Conservation (phyloP, 2,888 invertebrate species). For the Sarcophaga variegata region DNA sequence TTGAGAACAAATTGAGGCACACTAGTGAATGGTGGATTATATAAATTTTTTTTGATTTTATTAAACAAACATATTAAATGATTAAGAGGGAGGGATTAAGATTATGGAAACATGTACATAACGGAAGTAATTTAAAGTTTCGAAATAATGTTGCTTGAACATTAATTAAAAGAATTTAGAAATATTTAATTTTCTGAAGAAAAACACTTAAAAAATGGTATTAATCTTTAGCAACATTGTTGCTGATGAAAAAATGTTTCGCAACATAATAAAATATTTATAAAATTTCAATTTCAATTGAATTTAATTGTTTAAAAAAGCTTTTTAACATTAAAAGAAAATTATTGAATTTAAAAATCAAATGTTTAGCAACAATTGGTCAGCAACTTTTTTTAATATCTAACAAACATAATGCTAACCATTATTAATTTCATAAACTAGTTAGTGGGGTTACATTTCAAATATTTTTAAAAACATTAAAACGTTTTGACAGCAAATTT, state of each 20-base stretch:
- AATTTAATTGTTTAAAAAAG: too few relatives aligned
- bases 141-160: neutral
- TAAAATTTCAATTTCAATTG: neutral
- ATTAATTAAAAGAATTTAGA: neutral
- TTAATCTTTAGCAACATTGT: too few relatives aligned
- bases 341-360: too few relatives aligned
- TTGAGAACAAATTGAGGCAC: constrained; percentile 7
- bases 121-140: neutral
- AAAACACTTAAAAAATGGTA: neutral
- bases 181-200: neutral
- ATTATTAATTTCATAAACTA: too few relatives aligned
- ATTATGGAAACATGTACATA: neutral
- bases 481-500: neutral
- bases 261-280: neutral
- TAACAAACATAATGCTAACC: too few relatives aligned
- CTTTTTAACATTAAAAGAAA: too few relatives aligned
- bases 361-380: too few relatives aligned
- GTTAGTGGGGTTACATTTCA: accelerated
- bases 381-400: too few relatives aligned
- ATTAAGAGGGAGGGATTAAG: neutral
- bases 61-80: constrained; percentile 13
- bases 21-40: neutral
- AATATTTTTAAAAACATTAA: too few relatives aligned
- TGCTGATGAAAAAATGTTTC: neutral
- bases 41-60: neutral